Evolutionary conservation across 2,797 vertebrate genomes (phyloP).

Genomic region (Denticeps clupeoides): DNA sequence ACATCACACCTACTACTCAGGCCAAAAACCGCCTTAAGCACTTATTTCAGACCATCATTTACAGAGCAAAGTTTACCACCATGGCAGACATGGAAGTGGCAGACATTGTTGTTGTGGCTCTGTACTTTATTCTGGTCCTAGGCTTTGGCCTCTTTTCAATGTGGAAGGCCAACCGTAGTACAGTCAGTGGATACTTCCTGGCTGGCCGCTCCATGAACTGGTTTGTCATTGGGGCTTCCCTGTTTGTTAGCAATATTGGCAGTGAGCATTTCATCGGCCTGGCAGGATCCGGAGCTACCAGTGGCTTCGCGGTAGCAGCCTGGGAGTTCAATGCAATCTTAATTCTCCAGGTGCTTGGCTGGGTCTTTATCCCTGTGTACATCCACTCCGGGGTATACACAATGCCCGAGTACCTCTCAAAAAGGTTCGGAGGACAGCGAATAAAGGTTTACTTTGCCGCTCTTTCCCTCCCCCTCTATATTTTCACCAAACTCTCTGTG

Average conservation of each 20-base stretch:
- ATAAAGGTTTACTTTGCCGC: constrained; percentile 73
- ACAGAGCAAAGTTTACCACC: constrained; percentile 3
- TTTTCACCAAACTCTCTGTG: constrained; percentile 78
- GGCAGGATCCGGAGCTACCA: constrained; percentile 73
- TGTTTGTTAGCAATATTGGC: constrained; percentile 80
- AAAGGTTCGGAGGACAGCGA: constrained; percentile 70
- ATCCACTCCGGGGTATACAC: constrained; percentile 72
- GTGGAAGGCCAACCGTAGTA: constrained; percentile 74
- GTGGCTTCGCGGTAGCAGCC: constrained; percentile 70
- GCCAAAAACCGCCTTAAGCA: background rate
- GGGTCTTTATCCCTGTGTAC: constrained; percentile 76
- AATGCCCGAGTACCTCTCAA: constrained; percentile 77
- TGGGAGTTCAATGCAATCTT: constrained; percentile 77
- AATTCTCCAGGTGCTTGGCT: constrained; percentile 72
- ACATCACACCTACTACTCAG: background rate
- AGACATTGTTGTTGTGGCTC: constrained; percentile 71
- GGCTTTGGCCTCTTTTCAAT: constrained; percentile 76
- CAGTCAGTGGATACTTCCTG: constrained; percentile 73
- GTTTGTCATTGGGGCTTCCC: constrained; percentile 69
- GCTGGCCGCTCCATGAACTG: constrained; percentile 77
- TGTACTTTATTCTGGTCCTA: constrained; percentile 73
- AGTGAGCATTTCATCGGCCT: constrained; percentile 81
- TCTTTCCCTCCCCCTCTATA: constrained; percentile 70
- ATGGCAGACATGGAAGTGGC: constrained; percentile 71
- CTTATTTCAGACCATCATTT: no score